Percentiles rank a stretch among this genome's conserved stretches.
Conservation (phyloP, 2,888 invertebrate genomes). For the Lypha dubia region DNA sequence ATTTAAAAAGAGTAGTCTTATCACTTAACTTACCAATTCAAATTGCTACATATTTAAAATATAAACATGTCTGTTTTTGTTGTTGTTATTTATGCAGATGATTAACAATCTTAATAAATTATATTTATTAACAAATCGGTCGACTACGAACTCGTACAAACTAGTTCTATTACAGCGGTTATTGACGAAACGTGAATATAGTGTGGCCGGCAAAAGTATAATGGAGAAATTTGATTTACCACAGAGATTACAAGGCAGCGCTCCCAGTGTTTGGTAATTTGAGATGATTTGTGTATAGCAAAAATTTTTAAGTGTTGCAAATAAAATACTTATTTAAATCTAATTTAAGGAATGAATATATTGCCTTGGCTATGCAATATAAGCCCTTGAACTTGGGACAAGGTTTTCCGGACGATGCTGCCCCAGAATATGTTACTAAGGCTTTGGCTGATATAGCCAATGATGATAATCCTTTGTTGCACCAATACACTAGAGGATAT, state of each 20-base stretch:
- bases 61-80: constrained; percentile 16
- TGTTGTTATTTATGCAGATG: constrained; percentile 75
- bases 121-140: constrained; percentile 45
- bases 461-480: constrained; percentile 89
- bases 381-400: constrained; percentile 97
- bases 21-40: constrained; percentile 2
- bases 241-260: constrained; percentile 81
- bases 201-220: not conserved
- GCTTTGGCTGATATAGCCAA: constrained; percentile 88
- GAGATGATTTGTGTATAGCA: not conserved
- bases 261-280: constrained; percentile 81
- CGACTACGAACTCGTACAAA: constrained; percentile 28
- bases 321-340: not conserved
- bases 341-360: constrained; percentile 93
- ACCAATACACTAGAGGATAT: constrained; percentile 97
- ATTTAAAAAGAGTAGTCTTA: not conserved
- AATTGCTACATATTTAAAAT: constrained; percentile 7
- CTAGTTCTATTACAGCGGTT: constrained; percentile 40
- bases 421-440: constrained; percentile 92
- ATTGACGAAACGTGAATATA: constrained; percentile 48
- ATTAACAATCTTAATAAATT: constrained; percentile 72
- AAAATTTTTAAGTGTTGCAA: not conserved
- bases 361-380: constrained; percentile 90
- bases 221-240: constrained; percentile 83
- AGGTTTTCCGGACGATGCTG: constrained; percentile 96